A percentile compares a stretch with the other conserved stretches of the same genome.
Evolutionary conservation across 92 coral and sea anemone genomes (phyloP).

Genomic region (Chrysogorgia sp.): DNA sequence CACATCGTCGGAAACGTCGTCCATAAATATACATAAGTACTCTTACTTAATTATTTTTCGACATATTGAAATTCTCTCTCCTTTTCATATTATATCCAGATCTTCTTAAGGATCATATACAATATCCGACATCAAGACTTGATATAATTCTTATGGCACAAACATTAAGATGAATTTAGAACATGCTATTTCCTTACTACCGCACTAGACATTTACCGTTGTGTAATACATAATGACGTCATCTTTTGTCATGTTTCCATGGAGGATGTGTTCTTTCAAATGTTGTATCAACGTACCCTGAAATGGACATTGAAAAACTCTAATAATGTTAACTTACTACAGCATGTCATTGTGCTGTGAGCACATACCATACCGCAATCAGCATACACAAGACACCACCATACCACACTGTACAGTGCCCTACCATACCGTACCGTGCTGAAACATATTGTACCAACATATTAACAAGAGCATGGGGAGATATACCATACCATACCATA

Average conservation of each 20-base stretch:
- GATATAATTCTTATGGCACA: too few species aligned
- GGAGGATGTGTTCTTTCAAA: conserved; percentile 88
- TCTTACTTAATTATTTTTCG: too few species aligned
- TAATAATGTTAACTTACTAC: too few species aligned
- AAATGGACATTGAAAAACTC: background rate
- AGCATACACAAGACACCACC: background rate
- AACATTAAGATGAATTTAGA: too few species aligned
- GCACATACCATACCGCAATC: conserved; percentile 6
- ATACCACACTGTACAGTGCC: background rate
- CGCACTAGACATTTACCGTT: conserved; percentile 85
- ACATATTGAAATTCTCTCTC: too few species aligned
- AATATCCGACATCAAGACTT: too few species aligned
- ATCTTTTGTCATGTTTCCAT: conserved; percentile 86
- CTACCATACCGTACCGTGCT: background rate
- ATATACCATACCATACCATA: background rate
- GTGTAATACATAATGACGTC: conserved; percentile 87
- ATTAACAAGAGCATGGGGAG: background rate
- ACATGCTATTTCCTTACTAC: too few species aligned
- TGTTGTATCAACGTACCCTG: conserved; percentile 96
- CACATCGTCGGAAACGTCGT: too few species aligned
- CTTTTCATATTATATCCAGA: too few species aligned
- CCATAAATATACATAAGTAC: too few species aligned
- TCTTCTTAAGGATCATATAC: background rate
- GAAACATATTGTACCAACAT: background rate
- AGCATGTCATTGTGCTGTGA: too few species aligned